Base-by-base conservation (phyloP, 1,140 invertebrate species). In the Proales similis region DNA sequence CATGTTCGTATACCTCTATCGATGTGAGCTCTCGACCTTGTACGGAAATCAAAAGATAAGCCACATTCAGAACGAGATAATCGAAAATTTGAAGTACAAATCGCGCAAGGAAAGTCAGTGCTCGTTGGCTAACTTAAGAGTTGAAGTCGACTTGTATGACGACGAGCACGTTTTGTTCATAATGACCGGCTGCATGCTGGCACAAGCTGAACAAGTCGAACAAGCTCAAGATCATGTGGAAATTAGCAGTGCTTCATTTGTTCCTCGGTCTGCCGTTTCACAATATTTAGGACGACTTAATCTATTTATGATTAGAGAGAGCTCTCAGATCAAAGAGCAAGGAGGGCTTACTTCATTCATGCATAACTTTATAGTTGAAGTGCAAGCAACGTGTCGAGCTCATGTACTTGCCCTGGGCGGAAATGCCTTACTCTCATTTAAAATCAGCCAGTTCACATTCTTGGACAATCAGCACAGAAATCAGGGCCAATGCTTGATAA, bases 281-380 rank as follows among this genome's bases (percentile, higher is more conserved):
- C 81, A 84, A 64, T 91, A 93, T 71, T 76, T 94, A 60, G 91
- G 90, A 57, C 90, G 93, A 73, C 79, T 94, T 48, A 90, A 93
- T 70, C 90, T 94, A 70, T 90, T 93, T 75, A 91, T 95, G 67
- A 93, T 96, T 65, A 78, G 91, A 49, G 91, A 96, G 78, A 89
- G 86, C 62, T 92, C 87, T 1, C 88, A 86, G 27, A 85, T 94
- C 64, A 77, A 88, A 69, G 90, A 94, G 77, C 64, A 67, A 53
- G 90, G 90, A 61, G 90, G 90, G 17, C 78, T 91, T 11, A 90
- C 86, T 73, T 88, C 88, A 2, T 92, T 96, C 75, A 85, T 92
- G 43, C 90, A 94, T 69, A 86, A 85, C 64, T 93, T 94, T 73
- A 82, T 93, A 7, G 87, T 86, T 7, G 91, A 96, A 79, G 84